A percentile compares a stretch with the other conserved stretches of the same genome.
Evolutionary conservation across 2,113 vertebrate species (phyloP).

Genomic region (Vireo altiloquus): DNA sequence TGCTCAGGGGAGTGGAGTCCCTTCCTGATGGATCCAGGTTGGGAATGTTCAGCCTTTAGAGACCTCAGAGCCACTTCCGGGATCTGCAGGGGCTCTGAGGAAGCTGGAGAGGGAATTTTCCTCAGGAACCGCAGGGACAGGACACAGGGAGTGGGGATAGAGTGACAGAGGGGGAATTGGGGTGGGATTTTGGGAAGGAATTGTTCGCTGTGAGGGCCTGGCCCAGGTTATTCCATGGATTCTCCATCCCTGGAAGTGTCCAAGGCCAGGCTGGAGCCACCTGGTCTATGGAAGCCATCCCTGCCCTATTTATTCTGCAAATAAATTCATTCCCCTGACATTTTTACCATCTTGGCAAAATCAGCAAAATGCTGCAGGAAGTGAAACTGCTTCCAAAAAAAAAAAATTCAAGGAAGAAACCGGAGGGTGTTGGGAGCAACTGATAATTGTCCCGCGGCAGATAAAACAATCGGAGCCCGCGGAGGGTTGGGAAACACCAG

Average conservation of each 20-base stretch:
- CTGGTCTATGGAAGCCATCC: background rate
- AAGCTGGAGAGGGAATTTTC: background rate
- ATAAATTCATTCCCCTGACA: background rate
- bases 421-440: slow-evolving; percentile 16
- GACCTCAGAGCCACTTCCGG: background rate
- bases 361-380: background rate
- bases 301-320: fast-evolving
- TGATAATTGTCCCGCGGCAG: background rate
- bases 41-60: background rate
- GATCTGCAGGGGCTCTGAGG: background rate
- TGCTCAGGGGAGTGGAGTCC: background rate
- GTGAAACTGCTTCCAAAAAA: background rate
- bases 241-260: too few relatives aligned
- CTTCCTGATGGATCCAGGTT: background rate
- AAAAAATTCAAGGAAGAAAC: background rate
- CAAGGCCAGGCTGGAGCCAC: background rate
- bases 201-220: background rate
- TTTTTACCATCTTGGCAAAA: background rate
- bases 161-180: background rate
- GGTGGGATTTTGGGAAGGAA: background rate
- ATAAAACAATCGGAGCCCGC: background rate
- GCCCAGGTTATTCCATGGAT: background rate
- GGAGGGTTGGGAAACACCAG: background rate
- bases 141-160: background rate
- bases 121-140: background rate